Base-by-base conservation (phyloP, 2,113 vertebrate genomes). In the Mirza zaza region DNA sequence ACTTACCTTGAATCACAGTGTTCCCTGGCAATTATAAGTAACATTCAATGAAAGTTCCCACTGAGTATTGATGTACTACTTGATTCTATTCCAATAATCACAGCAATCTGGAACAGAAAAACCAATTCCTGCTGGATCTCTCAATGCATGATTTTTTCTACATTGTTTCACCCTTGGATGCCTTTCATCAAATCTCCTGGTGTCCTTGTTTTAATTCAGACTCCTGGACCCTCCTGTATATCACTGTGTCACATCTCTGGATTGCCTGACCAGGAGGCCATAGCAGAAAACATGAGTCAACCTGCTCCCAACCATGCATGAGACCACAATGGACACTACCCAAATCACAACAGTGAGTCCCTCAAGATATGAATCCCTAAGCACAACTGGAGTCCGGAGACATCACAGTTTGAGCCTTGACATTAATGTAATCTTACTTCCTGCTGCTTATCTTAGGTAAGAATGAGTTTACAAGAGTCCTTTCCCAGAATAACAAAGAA, bases 1-100 rank as follows among this genome's bases (percentile, higher is more conserved):
- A 48, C 27, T 71, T 77, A 39, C 36, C 27, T 65, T 92, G 90
- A 84, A 87, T 50, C 84, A 83, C 87, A 94, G 80, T 83, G 75
- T 87, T 73, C 42, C 67, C 87, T 57, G 79, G 75, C 50, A 45
- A 34, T 61, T 12, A 70, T 8, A 86, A n/a, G 32, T 36, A 61
- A 65, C 83, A 86, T 27, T 88, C 42, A 39, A 1, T 32, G 17
- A 84, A 45, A 20, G 42, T 75, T 50, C 36, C 85, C n/a, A 18
- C 7, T 76, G 63, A 92, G 32, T 20, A 15, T 75, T 65, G 7
- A 90, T 63, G 27, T 63, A 70, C 20, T 55, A 23, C 65, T 88
- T 45, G 39, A 50, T 84, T 90, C 57, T 63, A 29, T 79, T 87
- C 42, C 29, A 87, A 48, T 77, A 65, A 76, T 29, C 32, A 29